Conservation (phyloP, 2,113 vertebrate species). For the Tricholaema leucomelas region DNA sequence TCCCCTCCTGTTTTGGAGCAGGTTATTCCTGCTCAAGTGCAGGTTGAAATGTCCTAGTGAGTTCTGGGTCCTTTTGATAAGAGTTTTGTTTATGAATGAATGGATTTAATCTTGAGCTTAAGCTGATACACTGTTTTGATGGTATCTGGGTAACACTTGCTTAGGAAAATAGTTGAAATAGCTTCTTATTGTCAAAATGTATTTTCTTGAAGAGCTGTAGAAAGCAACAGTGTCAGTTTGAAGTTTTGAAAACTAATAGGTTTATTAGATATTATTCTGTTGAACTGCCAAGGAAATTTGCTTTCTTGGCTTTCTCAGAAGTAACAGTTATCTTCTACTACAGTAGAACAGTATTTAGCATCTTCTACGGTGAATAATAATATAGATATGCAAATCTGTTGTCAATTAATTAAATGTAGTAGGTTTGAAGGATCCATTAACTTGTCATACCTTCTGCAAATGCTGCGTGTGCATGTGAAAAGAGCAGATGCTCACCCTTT, state of each 20-base stretch:
- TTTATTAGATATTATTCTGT: not conserved
- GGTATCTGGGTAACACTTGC: not conserved
- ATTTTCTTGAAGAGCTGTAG: not conserved
- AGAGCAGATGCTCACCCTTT: not conserved
- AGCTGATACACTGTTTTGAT: not conserved
- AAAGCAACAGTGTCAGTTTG: not conserved
- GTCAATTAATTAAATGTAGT: not conserved
- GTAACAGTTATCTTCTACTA: not conserved
- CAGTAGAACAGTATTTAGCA: not conserved
- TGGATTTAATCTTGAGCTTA: not conserved
- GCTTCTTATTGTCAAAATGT: not conserved
- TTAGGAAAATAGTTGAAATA: not conserved
- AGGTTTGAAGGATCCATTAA: not conserved
- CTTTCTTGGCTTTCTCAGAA: not conserved
- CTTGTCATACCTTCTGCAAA: not conserved
- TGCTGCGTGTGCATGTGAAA: not conserved
- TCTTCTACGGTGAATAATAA: not conserved
- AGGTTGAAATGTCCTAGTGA: not conserved
- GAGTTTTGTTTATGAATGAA: not conserved
- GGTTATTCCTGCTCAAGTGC: not conserved
- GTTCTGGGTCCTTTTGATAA: not conserved
- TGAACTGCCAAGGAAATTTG: not conserved
- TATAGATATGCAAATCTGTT: not conserved
- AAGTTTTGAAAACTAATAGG: not conserved
- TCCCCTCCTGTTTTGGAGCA: not conserved